Percentiles rank a stretch among this genome's conserved stretches.
phyloP scores from a whole-genome alignment of 2,797 vertebrate species.

The Mormyrops boulengeri region DNA sequence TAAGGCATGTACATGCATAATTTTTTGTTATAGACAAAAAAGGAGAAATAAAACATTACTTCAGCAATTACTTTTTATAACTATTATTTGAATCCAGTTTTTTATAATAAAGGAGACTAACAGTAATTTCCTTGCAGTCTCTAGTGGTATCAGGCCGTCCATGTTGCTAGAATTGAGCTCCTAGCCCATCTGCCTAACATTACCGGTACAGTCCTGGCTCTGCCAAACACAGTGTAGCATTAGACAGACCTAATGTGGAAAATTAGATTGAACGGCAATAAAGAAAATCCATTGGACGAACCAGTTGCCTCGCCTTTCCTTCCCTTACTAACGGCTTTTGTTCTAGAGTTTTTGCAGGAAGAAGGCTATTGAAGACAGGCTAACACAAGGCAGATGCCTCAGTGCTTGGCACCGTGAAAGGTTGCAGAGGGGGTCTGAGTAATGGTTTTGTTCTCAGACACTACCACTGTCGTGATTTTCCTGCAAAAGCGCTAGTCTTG shows the following conservation, averaged over 20 bases:
- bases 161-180: neutral
- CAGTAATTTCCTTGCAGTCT: neutral
- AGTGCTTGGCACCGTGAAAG: constrained; percentile 31
- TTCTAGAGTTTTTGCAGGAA: constrained; percentile 3
- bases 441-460: constrained; percentile 46
- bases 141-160: neutral
- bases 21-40: neutral
- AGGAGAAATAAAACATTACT: neutral
- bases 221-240: neutral
- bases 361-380: constrained; percentile 17
- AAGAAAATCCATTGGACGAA: constrained; percentile 11
- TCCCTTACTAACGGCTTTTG: neutral
- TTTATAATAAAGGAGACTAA: neutral
- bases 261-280: constrained; percentile 19
- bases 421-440: constrained; percentile 44
- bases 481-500: constrained; percentile 51
- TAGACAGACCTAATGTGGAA: constrained; percentile 13
- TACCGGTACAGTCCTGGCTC: neutral
- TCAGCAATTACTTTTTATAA: neutral
- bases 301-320: neutral
- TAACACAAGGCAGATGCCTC: constrained; percentile 51
- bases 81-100: neutral
- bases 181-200: neutral
- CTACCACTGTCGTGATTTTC: constrained; percentile 50
- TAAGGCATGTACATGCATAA: neutral